Base-by-base conservation (phyloP, 2,888 invertebrate species). In the Meteorus cinctellus region DNA sequence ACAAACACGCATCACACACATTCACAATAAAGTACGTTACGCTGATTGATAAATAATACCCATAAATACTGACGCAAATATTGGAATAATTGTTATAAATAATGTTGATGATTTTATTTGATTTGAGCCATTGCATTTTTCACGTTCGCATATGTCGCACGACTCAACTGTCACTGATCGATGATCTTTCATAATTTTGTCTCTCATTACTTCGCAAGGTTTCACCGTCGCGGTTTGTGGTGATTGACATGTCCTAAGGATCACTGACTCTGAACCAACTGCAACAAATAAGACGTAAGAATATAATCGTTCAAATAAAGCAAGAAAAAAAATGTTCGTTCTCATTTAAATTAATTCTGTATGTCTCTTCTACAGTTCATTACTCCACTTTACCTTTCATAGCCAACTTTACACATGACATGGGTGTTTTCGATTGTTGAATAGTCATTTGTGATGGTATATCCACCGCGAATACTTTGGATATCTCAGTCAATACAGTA, bases 221-320 rank as follows among this genome's bases (percentile, higher is more conserved):
- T 87, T 85, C 27, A 86, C 70, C n/a, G 74, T 76, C 2, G 82
- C 84, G 14, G 82, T 83, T 75, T 86, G 84, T n/a, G 84, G 83
- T 1, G 82, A 78, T 74, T 88, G 86, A 68, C 88, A 88, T 74
- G 77, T 85, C 75, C 88, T 83, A 65, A 84, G n/a, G 8, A 80
- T 82, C 65, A 81, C 77, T 66, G 81, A 80, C 36, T 80, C 76
- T 62, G 76, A 70, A 62, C 74, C 77, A 59, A 83, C 85, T 84
- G 66, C 27, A 75, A 8, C 4, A 55, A 69, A 76, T 55, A 36
- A 70, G 65, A 63, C 2, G 12, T 41, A 41, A 2, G 8, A 6
- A 6, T 34, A 41, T 41, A 41, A 41, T 41, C 8, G 12, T 41
- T 41, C 8, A 41, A 10, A 2, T 12, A 12, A 41, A 41, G 8